Evolutionary conservation across 2,113 vertebrate genomes (phyloP), one percentile per base, ranked within the genome.

Genomic region (Conger conger): DNA sequence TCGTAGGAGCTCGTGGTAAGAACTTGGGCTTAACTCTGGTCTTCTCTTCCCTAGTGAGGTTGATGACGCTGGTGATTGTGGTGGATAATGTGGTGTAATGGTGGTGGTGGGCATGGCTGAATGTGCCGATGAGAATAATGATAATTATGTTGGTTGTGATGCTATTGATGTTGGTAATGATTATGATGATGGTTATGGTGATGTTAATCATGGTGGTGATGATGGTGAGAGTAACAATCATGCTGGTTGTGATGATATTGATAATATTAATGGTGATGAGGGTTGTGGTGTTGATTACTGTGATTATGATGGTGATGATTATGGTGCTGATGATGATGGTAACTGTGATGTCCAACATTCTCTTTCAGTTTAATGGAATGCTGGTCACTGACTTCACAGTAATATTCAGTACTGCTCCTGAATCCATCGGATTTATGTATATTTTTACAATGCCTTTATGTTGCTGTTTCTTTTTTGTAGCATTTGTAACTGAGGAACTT

Each of bases 1-100:
- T 40, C 89, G 91, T 20, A 87, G 93, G 77, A 92, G 91, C 50
- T 93, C 94, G 1, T 94, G 95, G 95, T 95, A 93, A 82, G 94
- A 91, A 8, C 13, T 80, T 38, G 8, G 57, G 20, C 57, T 40
- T 76, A 33, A 79, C 23, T 23, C 68, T 60, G 81, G 18, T 11
- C 45, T 0, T 4, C 6, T 83, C 23, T 7, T 13, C n/a, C n/a
- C n/a, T 1, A 11, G 8, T 50, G 45, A 50, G 45, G 11, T 50
- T 50, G 7, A 50, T 50, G 45, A 50, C 15, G 45, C 8, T 50
- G 11, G 15, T 50, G 45, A 50, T 50, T 13, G 15, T 50, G 45
- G 11, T 50, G 11, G 45, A 50, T 50, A 50, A 13, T 50, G 11
- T 50, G 45, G 11, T 50, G 11, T 50, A 1, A 50, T 50, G 45